Conservation (phyloP, 2,888 invertebrate genomes). For the Monoplex corrugatus region DNA sequence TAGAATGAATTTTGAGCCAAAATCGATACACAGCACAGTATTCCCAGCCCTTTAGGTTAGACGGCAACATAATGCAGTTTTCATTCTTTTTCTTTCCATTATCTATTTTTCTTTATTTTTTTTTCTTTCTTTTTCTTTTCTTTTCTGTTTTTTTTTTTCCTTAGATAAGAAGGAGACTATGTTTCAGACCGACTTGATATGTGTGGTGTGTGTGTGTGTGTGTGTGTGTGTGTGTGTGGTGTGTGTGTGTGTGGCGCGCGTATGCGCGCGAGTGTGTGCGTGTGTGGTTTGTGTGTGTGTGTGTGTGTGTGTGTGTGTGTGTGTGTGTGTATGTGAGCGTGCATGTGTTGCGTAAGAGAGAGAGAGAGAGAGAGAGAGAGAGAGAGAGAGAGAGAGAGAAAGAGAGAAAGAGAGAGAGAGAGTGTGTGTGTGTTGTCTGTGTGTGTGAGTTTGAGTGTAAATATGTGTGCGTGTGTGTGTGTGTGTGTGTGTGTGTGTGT, state of each 20-base stretch:
- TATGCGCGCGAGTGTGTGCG: background rate
- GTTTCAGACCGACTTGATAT: background rate
- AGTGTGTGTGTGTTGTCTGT: background rate
- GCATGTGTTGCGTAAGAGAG: too few relatives aligned
- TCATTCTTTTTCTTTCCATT: too few relatives aligned
- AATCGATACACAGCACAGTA: too few relatives aligned
- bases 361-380: too few relatives aligned
- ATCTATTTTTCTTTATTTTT: too few relatives aligned
- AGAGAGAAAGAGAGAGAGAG: background rate
- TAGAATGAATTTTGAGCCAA: too few relatives aligned
- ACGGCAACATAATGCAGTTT: too few relatives aligned
- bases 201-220: conserved; percentile 32
- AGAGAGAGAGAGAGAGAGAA: too few relatives aligned
- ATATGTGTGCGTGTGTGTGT: background rate
- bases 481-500: conserved; percentile 37
- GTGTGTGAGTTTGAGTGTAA: background rate
- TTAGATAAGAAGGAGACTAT: too few relatives aligned
- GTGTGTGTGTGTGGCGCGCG: background rate
- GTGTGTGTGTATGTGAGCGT: background rate
- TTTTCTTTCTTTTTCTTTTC: too few relatives aligned
- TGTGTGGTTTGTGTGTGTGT: conserved; percentile 15
- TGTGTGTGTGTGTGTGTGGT: conserved; percentile 4
- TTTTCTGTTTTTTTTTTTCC: too few relatives aligned
- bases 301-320: conserved; percentile 26
- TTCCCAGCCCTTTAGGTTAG: too few relatives aligned